Evolutionary conservation across 2,888 invertebrate species (phyloP).

Genomic region (Oscheius onirici): DNA sequence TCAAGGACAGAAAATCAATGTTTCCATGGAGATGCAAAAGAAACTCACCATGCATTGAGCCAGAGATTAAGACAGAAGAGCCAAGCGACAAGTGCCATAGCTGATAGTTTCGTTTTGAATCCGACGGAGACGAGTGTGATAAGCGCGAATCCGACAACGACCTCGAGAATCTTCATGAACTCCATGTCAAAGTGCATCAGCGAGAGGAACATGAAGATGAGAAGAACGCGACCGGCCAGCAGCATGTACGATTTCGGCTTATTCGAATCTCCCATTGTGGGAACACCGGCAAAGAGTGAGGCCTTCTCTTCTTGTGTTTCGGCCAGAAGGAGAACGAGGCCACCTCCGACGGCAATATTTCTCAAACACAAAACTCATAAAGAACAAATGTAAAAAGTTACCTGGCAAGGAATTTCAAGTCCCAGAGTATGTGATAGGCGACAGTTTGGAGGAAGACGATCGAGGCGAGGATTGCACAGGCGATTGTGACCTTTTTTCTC

Average conservation of each 20-base stretch:
- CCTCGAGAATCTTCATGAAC: conserved; percentile 82
- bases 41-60: conserved; percentile 87
- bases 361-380: conserved; percentile 73
- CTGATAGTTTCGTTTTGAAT: conserved; percentile 97
- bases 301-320: conserved; percentile 76
- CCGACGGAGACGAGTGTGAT: conserved; percentile 96
- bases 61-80: conserved; percentile 88
- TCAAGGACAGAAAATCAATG: neutral
- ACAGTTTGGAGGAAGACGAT: conserved; percentile 89
- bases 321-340: conserved; percentile 93
- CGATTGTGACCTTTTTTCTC: conserved; percentile 84
- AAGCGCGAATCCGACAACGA: conserved; percentile 87
- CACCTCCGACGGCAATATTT: conserved; percentile 95
- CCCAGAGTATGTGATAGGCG: conserved; percentile 89
- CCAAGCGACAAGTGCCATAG: conserved; percentile 89
- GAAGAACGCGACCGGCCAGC: conserved; percentile 89
- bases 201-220: conserved; percentile 99
- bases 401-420: conserved; percentile 90
- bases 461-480: conserved; percentile 88
- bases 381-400: conserved; percentile 49
- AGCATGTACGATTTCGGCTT: conserved; percentile 92
- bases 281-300: conserved; percentile 89
- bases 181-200: conserved; percentile 91
- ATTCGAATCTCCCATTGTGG: conserved; percentile 78
- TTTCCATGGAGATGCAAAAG: neutral